phyloP scores from a whole-genome alignment of 37 sponge, comb jelly and placozoan genomes.

The Eunapius fragilis region DNA sequence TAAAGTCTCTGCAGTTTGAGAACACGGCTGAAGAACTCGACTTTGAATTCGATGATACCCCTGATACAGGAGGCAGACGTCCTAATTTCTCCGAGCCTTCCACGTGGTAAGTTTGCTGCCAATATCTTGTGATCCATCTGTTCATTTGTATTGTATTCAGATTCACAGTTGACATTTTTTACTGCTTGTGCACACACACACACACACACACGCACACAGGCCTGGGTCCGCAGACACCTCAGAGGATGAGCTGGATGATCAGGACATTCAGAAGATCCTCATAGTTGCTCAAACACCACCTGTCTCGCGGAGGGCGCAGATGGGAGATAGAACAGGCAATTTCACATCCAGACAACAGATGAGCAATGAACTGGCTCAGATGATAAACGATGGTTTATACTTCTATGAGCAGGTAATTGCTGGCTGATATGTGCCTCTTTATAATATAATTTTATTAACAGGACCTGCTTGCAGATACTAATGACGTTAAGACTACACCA shows the following conservation, averaged over 20 bases:
- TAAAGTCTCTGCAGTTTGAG: background rate
- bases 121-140: background rate
- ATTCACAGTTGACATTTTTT: too few relatives aligned
- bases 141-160: too few relatives aligned
- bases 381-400: slow-evolving; percentile 96
- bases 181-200: background rate
- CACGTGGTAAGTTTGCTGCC: slow-evolving; percentile 23
- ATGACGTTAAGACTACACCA: background rate
- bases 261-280: slow-evolving; percentile 65
- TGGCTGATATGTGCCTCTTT: too few relatives aligned
- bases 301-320: slow-evolving; percentile 3
- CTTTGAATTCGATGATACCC: slow-evolving; percentile 73
- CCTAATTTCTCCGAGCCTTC: slow-evolving; percentile 50
- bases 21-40: slow-evolving; percentile 53
- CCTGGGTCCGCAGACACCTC: slow-evolving; percentile 49
- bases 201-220: background rate
- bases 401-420: slow-evolving; percentile 81
- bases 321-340: slow-evolving; percentile 74
- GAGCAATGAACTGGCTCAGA: slow-evolving; percentile 76
- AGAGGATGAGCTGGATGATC: slow-evolving; percentile 90
- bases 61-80: slow-evolving; percentile 53
- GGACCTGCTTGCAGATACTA: background rate
- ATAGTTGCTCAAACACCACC: slow-evolving; percentile 76
- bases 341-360: slow-evolving; percentile 56
- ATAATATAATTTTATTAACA: too few relatives aligned